A percentile compares a stretch with the other conserved stretches of the same genome.
Evolutionary conservation across 1,140 invertebrate species (phyloP).

Genomic region (Cyclina sinensis): DNA sequence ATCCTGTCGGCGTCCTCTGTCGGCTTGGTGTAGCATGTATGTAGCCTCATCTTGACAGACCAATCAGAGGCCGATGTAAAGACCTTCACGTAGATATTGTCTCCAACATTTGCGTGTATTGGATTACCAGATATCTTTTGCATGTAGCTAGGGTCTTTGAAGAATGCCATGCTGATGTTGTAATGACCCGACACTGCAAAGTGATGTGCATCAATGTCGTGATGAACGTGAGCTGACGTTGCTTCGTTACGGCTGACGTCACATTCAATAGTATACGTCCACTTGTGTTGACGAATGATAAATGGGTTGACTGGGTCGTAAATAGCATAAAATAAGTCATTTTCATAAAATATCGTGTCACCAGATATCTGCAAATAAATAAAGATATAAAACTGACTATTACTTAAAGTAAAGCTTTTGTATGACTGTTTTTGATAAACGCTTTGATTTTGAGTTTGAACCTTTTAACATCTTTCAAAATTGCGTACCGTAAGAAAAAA

Average conservation of each 20-base stretch:
- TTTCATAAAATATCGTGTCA: conserved; percentile 19
- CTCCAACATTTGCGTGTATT: conserved; percentile 28
- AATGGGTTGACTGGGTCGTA: conserved; percentile 38
- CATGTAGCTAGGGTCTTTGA: conserved; percentile 26
- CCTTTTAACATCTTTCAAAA: background rate
- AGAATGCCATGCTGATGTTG: conserved; percentile 35
- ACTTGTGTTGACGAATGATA: conserved; percentile 44
- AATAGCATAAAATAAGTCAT: conserved; percentile 40
- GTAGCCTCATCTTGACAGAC: conserved; percentile 34
- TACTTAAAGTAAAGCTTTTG: background rate
- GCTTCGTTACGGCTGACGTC: conserved; percentile 34
- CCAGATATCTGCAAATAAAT: conserved; percentile 26
- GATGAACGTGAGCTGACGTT: conserved; percentile 39
- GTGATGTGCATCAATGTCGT: conserved; percentile 18
- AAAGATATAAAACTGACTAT: background rate
- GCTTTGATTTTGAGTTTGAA: background rate
- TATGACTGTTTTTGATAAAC: background rate
- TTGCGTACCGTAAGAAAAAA: background rate
- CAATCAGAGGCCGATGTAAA: conserved; percentile 33
- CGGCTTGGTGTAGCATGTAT: conserved; percentile 42
- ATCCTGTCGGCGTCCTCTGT: background rate
- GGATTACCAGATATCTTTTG: conserved; percentile 39
- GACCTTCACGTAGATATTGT: conserved; percentile 47
- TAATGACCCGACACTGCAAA: background rate
- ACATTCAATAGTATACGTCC: conserved; percentile 48